Conservation (phyloP, 2,888 invertebrate genomes). For the Drosophila tanythrix region DNA sequence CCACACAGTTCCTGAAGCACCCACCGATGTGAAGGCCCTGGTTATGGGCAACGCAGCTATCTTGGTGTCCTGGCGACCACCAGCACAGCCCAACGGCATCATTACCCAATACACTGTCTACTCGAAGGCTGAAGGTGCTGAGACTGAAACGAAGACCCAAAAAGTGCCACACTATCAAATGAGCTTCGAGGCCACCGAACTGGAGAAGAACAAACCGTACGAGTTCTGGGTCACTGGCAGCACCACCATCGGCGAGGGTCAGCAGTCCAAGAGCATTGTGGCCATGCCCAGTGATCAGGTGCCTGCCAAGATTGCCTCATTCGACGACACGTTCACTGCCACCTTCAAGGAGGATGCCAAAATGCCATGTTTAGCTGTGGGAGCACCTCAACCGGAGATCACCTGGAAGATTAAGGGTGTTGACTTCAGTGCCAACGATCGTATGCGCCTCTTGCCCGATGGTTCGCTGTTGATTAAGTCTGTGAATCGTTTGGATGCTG, state of each 20-base stretch:
- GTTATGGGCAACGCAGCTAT: constrained; percentile 97
- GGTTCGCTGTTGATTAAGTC: constrained; percentile 96
- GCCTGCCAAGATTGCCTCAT: constrained; percentile 97
- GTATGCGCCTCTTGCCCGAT: constrained; percentile 93
- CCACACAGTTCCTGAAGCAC: constrained; percentile 93
- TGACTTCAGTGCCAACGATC: constrained; percentile 91
- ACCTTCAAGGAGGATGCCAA: constrained; percentile 96
- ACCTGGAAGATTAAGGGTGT: constrained; percentile 95
- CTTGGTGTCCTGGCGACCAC: constrained; percentile 96
- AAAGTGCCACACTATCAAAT: constrained; percentile 93
- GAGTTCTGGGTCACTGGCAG: constrained; percentile 98
- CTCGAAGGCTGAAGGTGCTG: constrained; percentile 90
- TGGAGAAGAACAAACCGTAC: constrained; percentile 93
- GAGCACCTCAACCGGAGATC: constrained; percentile 95
- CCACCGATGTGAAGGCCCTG: constrained; percentile 95
- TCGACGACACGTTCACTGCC: constrained; percentile 96
- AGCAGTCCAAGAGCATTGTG: constrained; percentile 93
- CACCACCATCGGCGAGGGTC: constrained; percentile 97
- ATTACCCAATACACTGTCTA: constrained; percentile 97
- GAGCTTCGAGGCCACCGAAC: constrained; percentile 93
- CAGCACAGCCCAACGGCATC: constrained; percentile 96
- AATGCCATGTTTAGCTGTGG: constrained; percentile 95
- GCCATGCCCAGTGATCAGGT: constrained; percentile 92
- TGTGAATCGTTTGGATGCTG: constrained; percentile 95
- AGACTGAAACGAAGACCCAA: constrained; percentile 89